These are phyloP conservation scores for Motacilla tschutschensis DNA, from an alignment of 2,113 vertebrate genomes.

Conservation along the genomic window DNA sequence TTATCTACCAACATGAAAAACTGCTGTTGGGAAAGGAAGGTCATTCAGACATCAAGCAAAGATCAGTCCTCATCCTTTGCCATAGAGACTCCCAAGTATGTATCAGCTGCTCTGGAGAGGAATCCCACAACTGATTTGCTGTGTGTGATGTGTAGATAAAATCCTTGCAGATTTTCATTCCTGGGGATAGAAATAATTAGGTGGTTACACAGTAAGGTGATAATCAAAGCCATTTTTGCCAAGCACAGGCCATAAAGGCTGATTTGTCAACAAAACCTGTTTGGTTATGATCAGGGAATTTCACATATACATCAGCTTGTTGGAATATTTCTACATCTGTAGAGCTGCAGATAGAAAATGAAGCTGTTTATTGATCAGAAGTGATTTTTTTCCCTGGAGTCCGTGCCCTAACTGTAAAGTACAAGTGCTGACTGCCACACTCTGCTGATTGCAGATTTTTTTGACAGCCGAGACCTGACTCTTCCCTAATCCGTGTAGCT, in stretches of 20 bases:
- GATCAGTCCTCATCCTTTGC: neutral
- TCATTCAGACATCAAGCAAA: neutral
- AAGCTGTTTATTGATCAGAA: constrained; percentile 73
- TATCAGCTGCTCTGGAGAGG: neutral
- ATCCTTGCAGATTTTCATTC: neutral
- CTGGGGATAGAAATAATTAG: neutral
- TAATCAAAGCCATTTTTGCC: neutral
- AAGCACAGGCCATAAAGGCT: neutral
- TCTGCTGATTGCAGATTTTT: constrained; percentile 62
- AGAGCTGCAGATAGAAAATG: constrained; percentile 14
- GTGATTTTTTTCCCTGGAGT: constrained; percentile 48
- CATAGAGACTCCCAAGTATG: neutral
- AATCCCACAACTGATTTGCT: neutral
- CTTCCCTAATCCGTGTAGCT: constrained; percentile 71
- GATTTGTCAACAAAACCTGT: neutral
- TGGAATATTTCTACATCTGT: neutral
- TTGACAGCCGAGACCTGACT: constrained; percentile 74
- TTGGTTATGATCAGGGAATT: neutral
- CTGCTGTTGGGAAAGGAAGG: constrained; percentile 10
- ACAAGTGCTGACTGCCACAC: constrained; percentile 71
- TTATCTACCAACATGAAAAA: constrained; percentile 14
- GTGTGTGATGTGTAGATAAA: neutral
- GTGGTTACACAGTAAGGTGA: neutral
- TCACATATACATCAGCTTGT: neutral
- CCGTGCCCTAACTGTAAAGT: constrained; percentile 52